These are phyloP conservation scores for Cheilosia pagana DNA, from an alignment of 2,888 invertebrate species.

Conservation along the genomic window DNA sequence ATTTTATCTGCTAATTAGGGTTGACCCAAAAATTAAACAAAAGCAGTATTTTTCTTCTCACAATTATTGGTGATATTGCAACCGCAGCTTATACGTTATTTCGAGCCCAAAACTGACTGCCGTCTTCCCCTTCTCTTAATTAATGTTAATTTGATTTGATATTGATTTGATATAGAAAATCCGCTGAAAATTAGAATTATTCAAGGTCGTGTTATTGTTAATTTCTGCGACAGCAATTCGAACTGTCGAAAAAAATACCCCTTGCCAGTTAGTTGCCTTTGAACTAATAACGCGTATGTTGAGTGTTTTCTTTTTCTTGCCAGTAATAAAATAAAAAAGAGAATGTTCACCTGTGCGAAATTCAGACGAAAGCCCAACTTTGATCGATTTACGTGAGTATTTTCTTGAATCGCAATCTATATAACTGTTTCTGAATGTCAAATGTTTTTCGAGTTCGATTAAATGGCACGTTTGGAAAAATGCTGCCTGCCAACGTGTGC, in stretches of 20 bases:
- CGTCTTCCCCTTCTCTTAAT: not conserved
- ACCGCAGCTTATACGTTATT: too few relatives aligned
- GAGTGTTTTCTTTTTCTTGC: not conserved
- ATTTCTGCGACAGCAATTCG: conserved; percentile 11
- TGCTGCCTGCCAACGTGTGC: conserved; percentile 8
- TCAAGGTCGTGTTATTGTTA: conserved; percentile 33
- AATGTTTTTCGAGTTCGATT: not conserved
- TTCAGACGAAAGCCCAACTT: conserved; percentile 21
- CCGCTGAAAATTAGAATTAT: conserved; percentile 14
- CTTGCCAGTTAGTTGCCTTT: conserved; percentile 14
- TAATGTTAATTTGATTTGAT: conserved; percentile 30
- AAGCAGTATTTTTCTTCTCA: not conserved
- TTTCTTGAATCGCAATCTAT: conserved; percentile 22
- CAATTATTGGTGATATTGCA: not conserved
- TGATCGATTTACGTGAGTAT: conserved; percentile 47
- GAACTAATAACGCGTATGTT: not conserved
- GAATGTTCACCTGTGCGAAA: conserved; percentile 49
- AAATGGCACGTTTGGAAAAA: conserved; percentile 33
- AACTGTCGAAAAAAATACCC: conserved; percentile 4
- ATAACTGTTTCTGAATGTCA: conserved; percentile 31
- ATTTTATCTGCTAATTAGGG: not conserved
- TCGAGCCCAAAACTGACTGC: not conserved
- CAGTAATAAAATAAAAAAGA: conserved; percentile 8
- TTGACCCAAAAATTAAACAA: not conserved
- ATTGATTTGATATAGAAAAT: not conserved